Conservation (phyloP, 2,113 vertebrate species). For the Bungarus multicinctus region DNA sequence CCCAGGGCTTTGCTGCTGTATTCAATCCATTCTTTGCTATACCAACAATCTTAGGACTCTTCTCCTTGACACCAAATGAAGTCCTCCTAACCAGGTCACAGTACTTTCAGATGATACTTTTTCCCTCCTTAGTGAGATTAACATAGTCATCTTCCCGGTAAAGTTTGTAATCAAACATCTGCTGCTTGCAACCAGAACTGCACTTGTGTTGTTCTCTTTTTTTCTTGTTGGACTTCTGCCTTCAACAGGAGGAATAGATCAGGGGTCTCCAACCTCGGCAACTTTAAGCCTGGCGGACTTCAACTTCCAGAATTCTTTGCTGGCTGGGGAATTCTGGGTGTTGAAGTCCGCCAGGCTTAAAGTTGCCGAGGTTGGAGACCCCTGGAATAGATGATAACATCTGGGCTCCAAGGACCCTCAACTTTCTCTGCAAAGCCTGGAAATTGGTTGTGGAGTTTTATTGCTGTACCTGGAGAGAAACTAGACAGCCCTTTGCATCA, state of each 20-base stretch:
- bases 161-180: background rate
- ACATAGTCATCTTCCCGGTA: background rate
- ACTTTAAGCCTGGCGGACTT: no score
- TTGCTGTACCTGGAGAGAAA: background rate
- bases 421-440: background rate
- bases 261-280: no score
- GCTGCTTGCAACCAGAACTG: background rate
- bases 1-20: background rate
- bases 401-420: background rate
- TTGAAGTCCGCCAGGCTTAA: no score
- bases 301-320: no score
- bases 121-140: background rate
- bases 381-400: background rate
- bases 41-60: background rate
- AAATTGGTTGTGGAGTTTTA: background rate
- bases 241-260: background rate
- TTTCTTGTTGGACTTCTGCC: background rate
- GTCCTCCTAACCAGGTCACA: background rate
- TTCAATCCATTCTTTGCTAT: background rate
- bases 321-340: no score
- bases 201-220: background rate
- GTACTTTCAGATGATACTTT: no score
- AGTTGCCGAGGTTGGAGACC: no score
- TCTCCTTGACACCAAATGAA: background rate
- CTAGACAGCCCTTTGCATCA: background rate